A percentile compares a stretch with the other conserved stretches of the same genome.
phyloP scores from a whole-genome alignment of 2,888 invertebrate species.

The Ophonus ardosiacus region DNA sequence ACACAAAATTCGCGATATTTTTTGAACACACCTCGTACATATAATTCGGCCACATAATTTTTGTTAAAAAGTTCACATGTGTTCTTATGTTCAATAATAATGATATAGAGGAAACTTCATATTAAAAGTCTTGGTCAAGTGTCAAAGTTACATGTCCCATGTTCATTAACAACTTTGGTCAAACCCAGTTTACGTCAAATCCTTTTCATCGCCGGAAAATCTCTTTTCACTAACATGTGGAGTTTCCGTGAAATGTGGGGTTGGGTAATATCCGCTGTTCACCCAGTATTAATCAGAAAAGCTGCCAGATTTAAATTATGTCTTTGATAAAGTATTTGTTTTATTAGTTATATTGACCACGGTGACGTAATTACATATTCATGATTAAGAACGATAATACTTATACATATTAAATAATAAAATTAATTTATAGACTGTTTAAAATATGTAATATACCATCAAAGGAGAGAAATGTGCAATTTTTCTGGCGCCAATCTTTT shows the following conservation, averaged over 20 bases:
- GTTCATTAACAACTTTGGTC: background rate
- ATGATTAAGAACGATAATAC: no score
- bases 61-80: background rate
- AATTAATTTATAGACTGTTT: no score
- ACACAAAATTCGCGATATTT: no score
- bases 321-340: background rate
- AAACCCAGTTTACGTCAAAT: background rate
- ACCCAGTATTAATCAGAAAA: background rate
- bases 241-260: background rate
- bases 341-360: background rate
- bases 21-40: no score
- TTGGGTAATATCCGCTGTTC: background rate
- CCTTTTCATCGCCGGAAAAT: background rate
- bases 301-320: background rate
- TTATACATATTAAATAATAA: no score
- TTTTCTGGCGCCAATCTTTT: no score
- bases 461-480: no score
- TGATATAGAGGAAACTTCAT: background rate
- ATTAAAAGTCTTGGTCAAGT: background rate
- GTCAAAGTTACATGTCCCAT: background rate
- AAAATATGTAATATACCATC: no score
- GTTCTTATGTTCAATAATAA: background rate
- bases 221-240: background rate
- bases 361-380: background rate
- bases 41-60: background rate